Percentiles rank a stretch among this genome's conserved stretches.
phyloP scores from a whole-genome alignment of 2,797 vertebrate species.

The Coreius guichenoti region DNA sequence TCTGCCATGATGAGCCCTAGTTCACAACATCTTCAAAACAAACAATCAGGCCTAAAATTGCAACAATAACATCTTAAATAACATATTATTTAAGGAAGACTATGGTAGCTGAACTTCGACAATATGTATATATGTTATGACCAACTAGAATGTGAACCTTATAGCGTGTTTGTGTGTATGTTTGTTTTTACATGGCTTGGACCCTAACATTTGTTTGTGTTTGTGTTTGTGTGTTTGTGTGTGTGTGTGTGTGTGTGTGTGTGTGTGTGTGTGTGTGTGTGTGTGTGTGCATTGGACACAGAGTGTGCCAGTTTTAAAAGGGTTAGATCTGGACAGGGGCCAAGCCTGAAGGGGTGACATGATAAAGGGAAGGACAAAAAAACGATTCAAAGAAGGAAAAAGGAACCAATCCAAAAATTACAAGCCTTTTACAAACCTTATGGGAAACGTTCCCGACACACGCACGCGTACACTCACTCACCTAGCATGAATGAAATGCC shows the following conservation, averaged over 20 bases:
- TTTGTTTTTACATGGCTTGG: neutral
- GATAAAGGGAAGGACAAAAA: slow-evolving; percentile 60
- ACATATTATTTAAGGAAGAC: neutral
- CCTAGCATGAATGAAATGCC: neutral
- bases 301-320: slow-evolving; percentile 25
- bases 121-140: neutral
- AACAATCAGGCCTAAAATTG: neutral
- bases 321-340: slow-evolving; percentile 71
- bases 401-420: slow-evolving; percentile 46
- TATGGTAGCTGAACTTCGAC: neutral
- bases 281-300: neutral
- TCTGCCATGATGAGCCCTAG: neutral
- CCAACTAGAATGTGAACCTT: neutral
- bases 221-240: neutral
- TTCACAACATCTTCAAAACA: neutral
- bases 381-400: slow-evolving; percentile 52
- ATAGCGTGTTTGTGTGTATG: neutral
- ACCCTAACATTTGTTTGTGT: neutral
- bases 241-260: slow-evolving; percentile 13
- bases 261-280: neutral
- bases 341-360: slow-evolving; percentile 78
- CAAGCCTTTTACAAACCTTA: slow-evolving; percentile 41
- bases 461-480: neutral
- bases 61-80: neutral
- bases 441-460: slow-evolving; percentile 12